Evolutionary conservation across 64 coral and sea anemone species (phyloP), one percentile per base, ranked within the genome.

Genomic region (Pachyseris speciosa): DNA sequence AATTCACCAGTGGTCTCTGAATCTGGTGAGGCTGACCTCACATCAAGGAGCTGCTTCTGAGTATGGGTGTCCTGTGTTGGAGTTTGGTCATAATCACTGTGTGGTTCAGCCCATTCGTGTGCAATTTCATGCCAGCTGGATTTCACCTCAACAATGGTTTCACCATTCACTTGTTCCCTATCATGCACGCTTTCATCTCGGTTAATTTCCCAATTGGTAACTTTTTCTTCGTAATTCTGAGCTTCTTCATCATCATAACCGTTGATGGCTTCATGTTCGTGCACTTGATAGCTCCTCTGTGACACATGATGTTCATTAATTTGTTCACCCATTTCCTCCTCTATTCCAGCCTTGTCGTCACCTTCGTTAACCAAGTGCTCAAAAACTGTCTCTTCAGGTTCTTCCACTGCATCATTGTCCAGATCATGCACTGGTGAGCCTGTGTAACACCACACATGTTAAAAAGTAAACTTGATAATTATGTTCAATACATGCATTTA

Each of bases 1-100:
- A 89, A 93, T 9, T 96, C 94, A 2, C 90, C 86, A 3, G 90
- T 93, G 9, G 73, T 83, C 20, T 74, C 84, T 19, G 94, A 93
- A 45, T 96, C 94, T 6, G 84, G 57, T 7, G 94, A 96, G 3
- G 33, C 76, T 33, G 76, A 0, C 11, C 76, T 80, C 8, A 38
- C 31, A 60, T 24, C 9, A 4, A 40, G 52, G 2, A 60, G 4
- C 15, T 38, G 12, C 31, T 59, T 80, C 15, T 32, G 20, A 9
- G 20, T 33, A 13, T 42, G 22, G 19, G 22, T 38, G 31, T 59
- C 76, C 22, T 55, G 52, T 10, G 34, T 17, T 60, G 33, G 19
- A 61, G 5, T 61, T 60, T 75, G 72, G 19, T 75, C 37, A 72
- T 41, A 11, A 5, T 12, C 30, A 15, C 27, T 17, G 0, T 27